Percentiles rank a stretch among this genome's conserved stretches.
Conservation (phyloP, 2,888 invertebrate genomes). For the Agrilus cyanescens region DNA sequence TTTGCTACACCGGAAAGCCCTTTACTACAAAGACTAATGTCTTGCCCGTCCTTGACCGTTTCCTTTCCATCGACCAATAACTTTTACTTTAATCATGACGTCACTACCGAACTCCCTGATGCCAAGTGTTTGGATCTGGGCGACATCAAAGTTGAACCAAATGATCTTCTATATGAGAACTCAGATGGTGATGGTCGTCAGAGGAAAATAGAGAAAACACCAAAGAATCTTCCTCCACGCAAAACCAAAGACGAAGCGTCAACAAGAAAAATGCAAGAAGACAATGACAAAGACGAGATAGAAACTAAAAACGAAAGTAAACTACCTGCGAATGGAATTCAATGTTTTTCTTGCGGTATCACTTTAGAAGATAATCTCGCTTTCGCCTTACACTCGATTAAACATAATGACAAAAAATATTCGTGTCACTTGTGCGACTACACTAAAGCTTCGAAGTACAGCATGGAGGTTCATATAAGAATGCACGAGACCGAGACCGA, state of each 20-base stretch:
- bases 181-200: not conserved
- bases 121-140: no score
- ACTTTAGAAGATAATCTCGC: slow-evolving; percentile 16
- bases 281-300: not conserved
- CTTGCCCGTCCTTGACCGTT: slow-evolving; percentile 11
- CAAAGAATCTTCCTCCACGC: not conserved
- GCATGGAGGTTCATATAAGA: slow-evolving; percentile 27
- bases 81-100: no score
- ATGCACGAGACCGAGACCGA: slow-evolving; percentile 34
- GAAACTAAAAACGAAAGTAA: slow-evolving; percentile 1
- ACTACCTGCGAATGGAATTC: slow-evolving; percentile 1
- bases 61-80: slow-evolving; percentile 3
- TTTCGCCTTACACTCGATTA: slow-evolving; percentile 26
- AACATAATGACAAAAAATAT: slow-evolving; percentile 25
- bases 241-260: not conserved
- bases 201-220: slow-evolving; percentile 4
- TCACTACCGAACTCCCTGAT: no score
- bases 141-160: no score
- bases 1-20: slow-evolving; percentile 7
- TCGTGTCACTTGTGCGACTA: slow-evolving; percentile 29
- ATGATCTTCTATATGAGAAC: no score
- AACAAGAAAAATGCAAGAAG: slow-evolving; percentile 3
- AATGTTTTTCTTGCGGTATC: slow-evolving; percentile 14
- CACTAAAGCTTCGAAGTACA: slow-evolving; percentile 27
- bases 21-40: slow-evolving; percentile 9